phyloP scores from a whole-genome alignment of 2,888 invertebrate species.

The Caradrina kadenii region DNA sequence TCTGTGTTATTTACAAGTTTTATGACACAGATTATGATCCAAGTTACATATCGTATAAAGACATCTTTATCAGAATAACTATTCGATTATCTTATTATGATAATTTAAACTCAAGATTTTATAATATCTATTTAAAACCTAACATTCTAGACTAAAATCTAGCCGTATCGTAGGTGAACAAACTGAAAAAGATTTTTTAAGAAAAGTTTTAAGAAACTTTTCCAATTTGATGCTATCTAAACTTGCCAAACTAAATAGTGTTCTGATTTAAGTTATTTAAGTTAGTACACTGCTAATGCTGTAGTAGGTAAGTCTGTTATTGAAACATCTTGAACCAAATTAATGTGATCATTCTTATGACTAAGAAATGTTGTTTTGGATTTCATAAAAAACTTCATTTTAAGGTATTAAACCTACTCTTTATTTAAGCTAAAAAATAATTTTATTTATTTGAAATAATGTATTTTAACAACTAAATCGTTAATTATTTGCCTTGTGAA shows the following conservation, averaged over 20 bases:
- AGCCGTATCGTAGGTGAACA: not conserved
- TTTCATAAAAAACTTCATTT: not conserved
- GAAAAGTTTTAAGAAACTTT: conserved; percentile 29
- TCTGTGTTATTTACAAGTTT: not conserved
- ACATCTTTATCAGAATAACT: too few species aligned
- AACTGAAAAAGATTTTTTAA: conserved; percentile 19
- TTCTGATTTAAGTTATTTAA: conserved; percentile 2
- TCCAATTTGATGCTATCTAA: conserved; percentile 39
- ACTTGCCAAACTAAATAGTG: conserved; percentile 20
- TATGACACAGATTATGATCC: not conserved
- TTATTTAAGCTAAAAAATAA: too few species aligned
- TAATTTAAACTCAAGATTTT: conserved; percentile 1
- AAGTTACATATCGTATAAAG: too few species aligned
- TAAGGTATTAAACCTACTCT: too few species aligned
- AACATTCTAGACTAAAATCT: not conserved
- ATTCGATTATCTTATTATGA: too few species aligned
- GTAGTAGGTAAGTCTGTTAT: not conserved
- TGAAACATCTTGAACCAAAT: not conserved
- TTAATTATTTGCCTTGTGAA: too few species aligned
- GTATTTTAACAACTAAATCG: too few species aligned
- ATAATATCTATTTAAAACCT: not conserved
- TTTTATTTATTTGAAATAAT: too few species aligned
- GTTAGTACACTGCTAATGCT: not conserved
- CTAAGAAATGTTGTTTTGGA: not conserved
- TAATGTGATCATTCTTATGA: not conserved